Evolutionary conservation across 92 coral and sea anemone genomes (phyloP), one percentile per base, ranked within the genome.

Genomic region (Isaurus tuberculatus): DNA sequence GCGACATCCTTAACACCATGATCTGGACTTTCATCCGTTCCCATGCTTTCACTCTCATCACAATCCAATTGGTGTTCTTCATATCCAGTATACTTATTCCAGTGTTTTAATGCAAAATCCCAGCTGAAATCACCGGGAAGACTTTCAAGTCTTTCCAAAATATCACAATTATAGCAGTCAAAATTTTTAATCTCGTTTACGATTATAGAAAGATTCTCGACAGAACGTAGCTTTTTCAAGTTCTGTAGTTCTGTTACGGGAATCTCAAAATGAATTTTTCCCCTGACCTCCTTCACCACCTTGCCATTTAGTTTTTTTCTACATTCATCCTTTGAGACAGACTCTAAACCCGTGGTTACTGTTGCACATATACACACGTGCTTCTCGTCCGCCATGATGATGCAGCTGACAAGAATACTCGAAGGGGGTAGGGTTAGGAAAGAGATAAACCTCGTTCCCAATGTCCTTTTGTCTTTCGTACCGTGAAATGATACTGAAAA

Each of bases 281-380:
- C 99, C 67, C 98, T 90, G 17, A 85, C 93, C 65, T 84, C 88
- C 78, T 91, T 90, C 10, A 88, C 75, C 19, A 87, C 82, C 16
- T 73, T 90, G 43, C 93, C 89, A n/a, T 85, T 71, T 4, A 96
- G 90, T 79, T 92, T 96, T 85, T 91, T 86, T 73, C 89, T 65
- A 88, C 99, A 96, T 86, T 96, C 99, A 34, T 73, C 64, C 8
- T 74, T 94, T 25, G 98, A 89, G 58, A 96, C 83, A 9, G 89
- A 75, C 74, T 96, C 99, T 33, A 96, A 87, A n/a, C 99, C 99
- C 1, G 97, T 92, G 6, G 92, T 84, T 19, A 94, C 99, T 34
- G 99, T 96, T 0, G 98, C 98, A 64, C 99, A 96, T 10, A 95
- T 74, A 2, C 34, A 27, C 34, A 25, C 29, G 32, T 26, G 69